Base-by-base conservation (phyloP, 2,113 vertebrate genomes). In the Hystrix brachyura region DNA sequence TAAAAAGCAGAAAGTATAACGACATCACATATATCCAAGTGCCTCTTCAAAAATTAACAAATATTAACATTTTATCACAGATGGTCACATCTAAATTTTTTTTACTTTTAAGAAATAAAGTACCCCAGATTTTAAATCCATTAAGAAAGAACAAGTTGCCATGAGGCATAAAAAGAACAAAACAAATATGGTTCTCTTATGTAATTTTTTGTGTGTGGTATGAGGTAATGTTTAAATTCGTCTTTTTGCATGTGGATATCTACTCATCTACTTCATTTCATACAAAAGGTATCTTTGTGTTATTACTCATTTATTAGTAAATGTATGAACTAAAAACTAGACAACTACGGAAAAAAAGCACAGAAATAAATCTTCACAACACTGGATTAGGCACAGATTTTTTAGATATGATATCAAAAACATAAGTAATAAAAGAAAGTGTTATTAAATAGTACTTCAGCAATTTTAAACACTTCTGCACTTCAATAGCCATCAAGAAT, bases 41-140 rank as follows among this genome's bases (percentile, higher is more conserved):
- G 74, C 7, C 23, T 59, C 51, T 71, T 1, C 67, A 85, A 53
- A 89, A 78, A n/a, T 69, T 94, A 94, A 91, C 51, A 82, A 72
- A 78, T 27, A 8, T 34, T 89, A 90, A 4, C 7, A 87, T 59
- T 76, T 93, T 86, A 72, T 23, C 46, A 86, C 9, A 93, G 13
- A 64, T 71, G 19, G 25, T 85, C n/a, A 76, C 43, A 51, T 59
- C 48, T 86, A 53, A 18, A 34, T 59, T 69, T 78, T 32, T 94
- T 92, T 67, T 91, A 34, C 62, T 88, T 67, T 53, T 38, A 96
- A 62, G 25, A 93, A 95, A 64, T 76, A 88, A 81, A 85, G 5
- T 57, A 59, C 46, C 13, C 27, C 14, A 18, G 14, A 89, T 69
- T 88, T 69, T 69, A 92, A 69, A 62, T 57, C 55, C 25, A 90